These are phyloP conservation scores for Mylabris phalerata DNA, from an alignment of 1,140 invertebrate genomes.

Conservation along the genomic window DNA sequence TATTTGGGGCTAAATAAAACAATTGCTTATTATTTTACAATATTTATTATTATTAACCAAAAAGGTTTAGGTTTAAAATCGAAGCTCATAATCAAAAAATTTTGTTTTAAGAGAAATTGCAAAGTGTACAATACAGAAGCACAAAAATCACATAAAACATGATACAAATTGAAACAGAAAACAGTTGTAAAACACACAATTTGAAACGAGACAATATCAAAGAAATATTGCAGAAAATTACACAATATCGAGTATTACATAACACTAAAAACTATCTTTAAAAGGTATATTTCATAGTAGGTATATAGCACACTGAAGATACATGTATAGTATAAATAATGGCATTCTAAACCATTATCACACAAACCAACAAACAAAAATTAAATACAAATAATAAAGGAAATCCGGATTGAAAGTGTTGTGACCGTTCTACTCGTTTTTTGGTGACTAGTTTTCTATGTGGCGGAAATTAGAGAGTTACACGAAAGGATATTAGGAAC, in stretches of 20 bases:
- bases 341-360: slow-evolving; percentile 39
- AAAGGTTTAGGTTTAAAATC: too few species aligned
- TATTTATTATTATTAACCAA: too few species aligned
- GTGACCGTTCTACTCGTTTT: slow-evolving; percentile 3
- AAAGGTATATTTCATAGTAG: slow-evolving; percentile 19
- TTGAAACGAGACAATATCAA: slow-evolving; percentile 5
- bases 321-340: slow-evolving; percentile 26
- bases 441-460: slow-evolving; percentile 9
- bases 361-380: slow-evolving; percentile 16
- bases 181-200: slow-evolving; percentile 11
- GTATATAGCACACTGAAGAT: slow-evolving; percentile 36
- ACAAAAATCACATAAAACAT: not conserved
- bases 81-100: too few species aligned
- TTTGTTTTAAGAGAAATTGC: too few species aligned
- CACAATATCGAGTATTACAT: slow-evolving; percentile 16
- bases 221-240: slow-evolving; percentile 10
- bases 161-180: not conserved
- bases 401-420: slow-evolving; percentile 7
- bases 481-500: slow-evolving; percentile 23
- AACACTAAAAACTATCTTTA: slow-evolving; percentile 14
- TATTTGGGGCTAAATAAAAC: too few species aligned
- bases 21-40: too few species aligned
- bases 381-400: slow-evolving; percentile 2
- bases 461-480: too few species aligned
- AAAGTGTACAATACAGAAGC: not conserved